Conservation (phyloP, 2,113 vertebrate species). For the Atherinomorus stipes region DNA sequence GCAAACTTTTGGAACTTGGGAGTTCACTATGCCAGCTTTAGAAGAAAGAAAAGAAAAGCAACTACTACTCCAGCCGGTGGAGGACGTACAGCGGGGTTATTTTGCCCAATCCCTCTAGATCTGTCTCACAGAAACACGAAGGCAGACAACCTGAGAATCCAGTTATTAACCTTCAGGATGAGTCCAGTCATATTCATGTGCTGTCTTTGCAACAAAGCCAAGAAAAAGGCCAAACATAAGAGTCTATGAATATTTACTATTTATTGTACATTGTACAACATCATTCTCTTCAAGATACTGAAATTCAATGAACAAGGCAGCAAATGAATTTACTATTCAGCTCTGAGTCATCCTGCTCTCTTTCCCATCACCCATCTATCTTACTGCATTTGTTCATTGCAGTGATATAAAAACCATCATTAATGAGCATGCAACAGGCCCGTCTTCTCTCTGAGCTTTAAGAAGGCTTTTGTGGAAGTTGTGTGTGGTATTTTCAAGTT, state of each 20-base stretch:
- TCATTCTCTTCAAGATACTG: neutral
- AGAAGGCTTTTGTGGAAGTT: too few relatives aligned
- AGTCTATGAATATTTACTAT: neutral
- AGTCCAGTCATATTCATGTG: neutral
- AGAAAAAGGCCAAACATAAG: neutral
- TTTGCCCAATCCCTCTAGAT: too few relatives aligned
- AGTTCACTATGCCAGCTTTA: too few relatives aligned
- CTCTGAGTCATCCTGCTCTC: neutral
- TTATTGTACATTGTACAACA: neutral
- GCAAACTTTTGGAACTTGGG: neutral
- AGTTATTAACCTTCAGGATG: neutral
- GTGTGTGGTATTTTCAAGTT: too few relatives aligned
- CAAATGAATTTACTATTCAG: neutral
- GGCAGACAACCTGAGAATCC: neutral
- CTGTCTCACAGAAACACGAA: too few relatives aligned
- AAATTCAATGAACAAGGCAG: neutral
- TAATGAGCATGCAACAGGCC: too few relatives aligned
- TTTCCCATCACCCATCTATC: neutral
- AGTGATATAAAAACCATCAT: neutral
- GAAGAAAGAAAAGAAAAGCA: too few relatives aligned
- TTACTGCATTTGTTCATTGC: neutral
- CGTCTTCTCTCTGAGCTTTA: too few relatives aligned
- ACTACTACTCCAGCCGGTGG: too few relatives aligned
- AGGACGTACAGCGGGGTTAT: too few relatives aligned
- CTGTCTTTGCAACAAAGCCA: neutral